Base-by-base conservation (phyloP, 1,140 invertebrate genomes). In the Bicyclus anynana region DNA sequence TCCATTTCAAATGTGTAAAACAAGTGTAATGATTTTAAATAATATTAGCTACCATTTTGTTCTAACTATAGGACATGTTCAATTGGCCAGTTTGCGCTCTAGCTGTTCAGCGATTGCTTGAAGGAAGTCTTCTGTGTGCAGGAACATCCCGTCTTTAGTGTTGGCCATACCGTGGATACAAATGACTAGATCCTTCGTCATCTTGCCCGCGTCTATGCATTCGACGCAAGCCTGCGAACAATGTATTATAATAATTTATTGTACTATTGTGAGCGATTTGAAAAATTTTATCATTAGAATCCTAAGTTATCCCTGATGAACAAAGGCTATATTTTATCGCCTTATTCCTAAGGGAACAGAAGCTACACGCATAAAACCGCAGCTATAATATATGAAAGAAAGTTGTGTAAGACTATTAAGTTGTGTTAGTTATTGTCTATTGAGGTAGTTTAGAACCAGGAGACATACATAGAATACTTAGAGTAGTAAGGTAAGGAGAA, bases 141-240 rank as follows among this genome's bases (percentile, higher is more conserved):
- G 89, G 77, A 92, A 97, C 91, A 96, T 96, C 33, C 91, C 91
- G 65, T 95, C 92, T 72, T 93, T 93, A 0, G 96, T 93, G 70
- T 94, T 94, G 12, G 89, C 81, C 54, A 94, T 58, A 2, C 96
- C 96, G 80, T 97, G 95, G 69, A 97, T 96, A 74, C 95, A 97
- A 63, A 93, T 94, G 17, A 95, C 96, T 60, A 98, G 89, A 90
- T 98, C 96, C 87, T 97, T 97, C 2, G 96, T 98, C 94, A 97
- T 96, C 72, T 94, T 92, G n/a, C 96, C 96, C 38, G 91, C 90
- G 77, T 97, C 95, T 17, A 98, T 95, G 17, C 94, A 95, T 65
- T 97, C 95, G 0, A 97, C 91, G 81, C 96, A 97, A 1, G 95
- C 95, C 74, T 90, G 74, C 59, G 74, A 70, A 49, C 14, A 58